These are phyloP conservation scores for Sycophila texana DNA, from an alignment of 2,888 invertebrate genomes.

Conservation along the genomic window DNA sequence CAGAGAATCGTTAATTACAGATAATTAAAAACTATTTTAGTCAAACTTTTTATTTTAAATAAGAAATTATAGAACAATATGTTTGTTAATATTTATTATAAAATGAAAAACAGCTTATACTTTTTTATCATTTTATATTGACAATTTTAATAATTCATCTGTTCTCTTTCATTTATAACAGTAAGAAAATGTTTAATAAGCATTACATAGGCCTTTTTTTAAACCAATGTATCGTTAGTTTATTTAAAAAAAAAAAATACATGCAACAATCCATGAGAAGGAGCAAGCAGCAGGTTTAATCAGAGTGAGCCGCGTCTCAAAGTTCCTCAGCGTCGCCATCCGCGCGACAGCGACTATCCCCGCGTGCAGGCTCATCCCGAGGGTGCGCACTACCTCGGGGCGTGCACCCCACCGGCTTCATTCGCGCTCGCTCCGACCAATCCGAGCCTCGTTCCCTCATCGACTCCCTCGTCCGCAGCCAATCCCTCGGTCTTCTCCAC, in stretches of 20 bases:
- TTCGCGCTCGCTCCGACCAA: slow-evolving; percentile 16
- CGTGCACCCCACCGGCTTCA: background rate
- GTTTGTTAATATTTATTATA: background rate
- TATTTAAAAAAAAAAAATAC: no score
- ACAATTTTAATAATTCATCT: no score
- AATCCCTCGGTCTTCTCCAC: slow-evolving; percentile 11
- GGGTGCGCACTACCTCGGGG: background rate
- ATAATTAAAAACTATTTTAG: no score
- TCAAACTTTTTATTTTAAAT: background rate
- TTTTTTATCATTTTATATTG: no score
- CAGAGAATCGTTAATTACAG: no score
- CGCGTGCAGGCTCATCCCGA: background rate
- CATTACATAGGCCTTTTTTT: no score
- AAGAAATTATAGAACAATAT: background rate
- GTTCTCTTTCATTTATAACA: no score
- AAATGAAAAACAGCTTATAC: no score
- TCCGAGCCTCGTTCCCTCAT: slow-evolving; percentile 12
- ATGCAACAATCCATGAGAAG: no score
- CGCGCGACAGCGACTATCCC: background rate
- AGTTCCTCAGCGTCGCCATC: background rate
- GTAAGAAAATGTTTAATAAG: no score
- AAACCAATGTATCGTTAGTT: no score
- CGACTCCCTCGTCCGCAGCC: slow-evolving; percentile 11
- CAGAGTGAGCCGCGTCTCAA: background rate
- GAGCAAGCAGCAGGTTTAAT: no score